Conservation (phyloP, 2,888 invertebrate genomes). For the Sminthurinus aureus region DNA sequence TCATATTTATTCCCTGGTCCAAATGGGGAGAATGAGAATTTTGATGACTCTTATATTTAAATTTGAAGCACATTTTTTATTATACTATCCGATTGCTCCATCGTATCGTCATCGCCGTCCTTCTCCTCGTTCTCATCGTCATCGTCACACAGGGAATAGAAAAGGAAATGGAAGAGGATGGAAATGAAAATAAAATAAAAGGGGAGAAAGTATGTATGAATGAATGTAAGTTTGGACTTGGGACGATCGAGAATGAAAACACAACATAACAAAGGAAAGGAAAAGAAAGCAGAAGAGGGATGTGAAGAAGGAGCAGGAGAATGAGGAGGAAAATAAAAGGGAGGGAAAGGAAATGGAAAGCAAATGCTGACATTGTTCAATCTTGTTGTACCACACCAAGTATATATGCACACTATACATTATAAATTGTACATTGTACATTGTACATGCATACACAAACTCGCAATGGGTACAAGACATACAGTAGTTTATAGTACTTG, state of each 20-base stretch:
- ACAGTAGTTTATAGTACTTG: too few species aligned
- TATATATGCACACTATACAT: too few species aligned
- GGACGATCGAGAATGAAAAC: neutral
- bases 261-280: too few species aligned
- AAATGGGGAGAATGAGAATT: neutral
- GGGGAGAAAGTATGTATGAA: neutral
- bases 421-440: neutral
- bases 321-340: slow-evolving; percentile 2
- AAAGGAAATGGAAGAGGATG: neutral
- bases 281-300: neutral
- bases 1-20: too few species aligned
- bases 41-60: neutral
- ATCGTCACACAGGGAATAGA: neutral
- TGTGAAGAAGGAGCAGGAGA: slow-evolving; percentile 9
- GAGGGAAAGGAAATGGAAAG: neutral
- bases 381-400: too few species aligned
- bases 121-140: too few species aligned
- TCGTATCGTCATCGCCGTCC: too few species aligned
- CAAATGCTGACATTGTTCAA: neutral
- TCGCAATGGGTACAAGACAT: too few species aligned
- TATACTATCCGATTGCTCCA: neutral
- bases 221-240: too few species aligned
- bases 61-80: neutral
- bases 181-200: neutral
- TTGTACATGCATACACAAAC: too few species aligned